Conservation (phyloP, 1,140 invertebrate genomes). For the Leptoteleia sp. region DNA sequence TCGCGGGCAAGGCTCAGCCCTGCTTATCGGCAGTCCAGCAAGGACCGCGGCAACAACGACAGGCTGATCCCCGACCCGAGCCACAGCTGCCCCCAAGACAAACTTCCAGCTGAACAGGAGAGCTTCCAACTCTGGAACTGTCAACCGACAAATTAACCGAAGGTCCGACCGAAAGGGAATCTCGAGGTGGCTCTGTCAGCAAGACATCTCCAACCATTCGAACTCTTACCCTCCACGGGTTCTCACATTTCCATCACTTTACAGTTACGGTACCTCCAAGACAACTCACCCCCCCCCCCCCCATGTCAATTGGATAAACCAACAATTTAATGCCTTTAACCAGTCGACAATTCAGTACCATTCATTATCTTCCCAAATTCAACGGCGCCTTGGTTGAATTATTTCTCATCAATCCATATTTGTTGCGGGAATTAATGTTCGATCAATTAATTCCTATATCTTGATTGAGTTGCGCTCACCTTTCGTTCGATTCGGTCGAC, state of each 20-base stretch:
- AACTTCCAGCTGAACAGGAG: conserved; percentile 46
- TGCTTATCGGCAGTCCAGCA: conserved; percentile 27
- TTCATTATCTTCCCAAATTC: conserved; percentile 11
- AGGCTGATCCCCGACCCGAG: conserved; percentile 28
- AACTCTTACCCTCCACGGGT: background rate
- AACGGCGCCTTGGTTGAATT: conserved; percentile 2
- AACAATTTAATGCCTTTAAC: background rate
- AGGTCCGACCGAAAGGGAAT: background rate
- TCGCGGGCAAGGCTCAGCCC: conserved; percentile 15
- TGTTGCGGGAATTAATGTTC: conserved; percentile 40
- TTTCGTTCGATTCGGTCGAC: conserved; percentile 8
- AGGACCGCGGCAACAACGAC: conserved; percentile 27
- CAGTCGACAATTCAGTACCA: too few species aligned
- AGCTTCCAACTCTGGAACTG: conserved; percentile 14
- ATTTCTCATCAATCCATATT: conserved; percentile 7
- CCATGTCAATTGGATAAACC: background rate
- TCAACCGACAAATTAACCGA: background rate
- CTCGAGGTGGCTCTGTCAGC: conserved; percentile 12
- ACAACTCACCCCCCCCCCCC: background rate
- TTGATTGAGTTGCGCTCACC: background rate
- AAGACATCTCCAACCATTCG: background rate
- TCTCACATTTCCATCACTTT: background rate
- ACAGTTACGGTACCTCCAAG: background rate
- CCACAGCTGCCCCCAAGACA: conserved; percentile 16
- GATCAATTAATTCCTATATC: conserved; percentile 40